These are phyloP conservation scores for Excalfactoria chinensis DNA, from an alignment of 2,113 vertebrate genomes.

Conservation along the genomic window DNA sequence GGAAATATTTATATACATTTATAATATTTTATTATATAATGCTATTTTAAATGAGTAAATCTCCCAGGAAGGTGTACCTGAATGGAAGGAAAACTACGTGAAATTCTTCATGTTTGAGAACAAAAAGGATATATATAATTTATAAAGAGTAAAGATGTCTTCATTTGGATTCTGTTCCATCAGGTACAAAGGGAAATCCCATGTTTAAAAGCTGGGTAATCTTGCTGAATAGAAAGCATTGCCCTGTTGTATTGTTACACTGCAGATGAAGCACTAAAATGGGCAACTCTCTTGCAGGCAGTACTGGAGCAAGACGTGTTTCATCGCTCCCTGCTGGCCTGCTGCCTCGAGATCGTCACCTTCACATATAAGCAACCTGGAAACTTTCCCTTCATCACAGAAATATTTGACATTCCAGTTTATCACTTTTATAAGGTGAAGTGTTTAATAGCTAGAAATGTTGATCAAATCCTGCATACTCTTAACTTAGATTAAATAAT, in stretches of 20 bases:
- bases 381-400: conserved; percentile 85
- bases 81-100: neutral
- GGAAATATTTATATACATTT: neutral
- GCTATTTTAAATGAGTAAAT: neutral
- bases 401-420: conserved; percentile 88
- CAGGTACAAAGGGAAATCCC: neutral
- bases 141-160: neutral
- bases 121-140: no score
- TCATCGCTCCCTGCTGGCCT: conserved; percentile 90
- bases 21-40: neutral
- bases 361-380: conserved; percentile 92
- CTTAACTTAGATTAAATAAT: neutral
- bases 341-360: conserved; percentile 90
- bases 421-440: conserved; percentile 96
- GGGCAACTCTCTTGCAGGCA: conserved; percentile 75
- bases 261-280: neutral
- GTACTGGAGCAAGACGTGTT: conserved; percentile 93
- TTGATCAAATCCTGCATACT: neutral
- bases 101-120: neutral
- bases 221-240: neutral
- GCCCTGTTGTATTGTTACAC: neutral
- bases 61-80: neutral
- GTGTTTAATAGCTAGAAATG: neutral
- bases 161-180: neutral
- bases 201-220: neutral